A percentile compares a stretch with the other conserved stretches of the same genome.
Conservation (phyloP, 2,797 vertebrate genomes). For the Pseudochaenichthys georgianus region DNA sequence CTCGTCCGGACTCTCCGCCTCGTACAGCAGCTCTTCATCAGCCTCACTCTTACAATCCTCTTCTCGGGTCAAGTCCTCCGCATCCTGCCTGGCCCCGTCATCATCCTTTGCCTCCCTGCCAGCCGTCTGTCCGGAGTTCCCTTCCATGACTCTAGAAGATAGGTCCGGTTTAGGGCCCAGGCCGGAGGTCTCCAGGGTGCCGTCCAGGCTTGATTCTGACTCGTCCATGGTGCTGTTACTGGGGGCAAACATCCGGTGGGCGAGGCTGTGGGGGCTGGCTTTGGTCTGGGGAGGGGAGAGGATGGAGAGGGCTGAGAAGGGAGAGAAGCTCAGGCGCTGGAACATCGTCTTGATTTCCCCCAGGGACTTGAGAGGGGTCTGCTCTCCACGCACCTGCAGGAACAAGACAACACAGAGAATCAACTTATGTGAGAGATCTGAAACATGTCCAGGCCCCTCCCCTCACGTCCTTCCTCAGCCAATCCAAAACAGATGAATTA, state of each 20-base stretch:
- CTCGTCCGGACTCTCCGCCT: slow-evolving; percentile 96
- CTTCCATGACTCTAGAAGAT: slow-evolving; percentile 1
- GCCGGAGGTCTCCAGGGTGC: slow-evolving; percentile 16
- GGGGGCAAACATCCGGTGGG: slow-evolving; percentile 55
- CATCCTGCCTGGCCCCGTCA: background rate
- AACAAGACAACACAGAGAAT: background rate
- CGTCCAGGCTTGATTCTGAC: slow-evolving; percentile 22
- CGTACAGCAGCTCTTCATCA: slow-evolving; percentile 85
- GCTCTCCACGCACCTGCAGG: slow-evolving; percentile 77
- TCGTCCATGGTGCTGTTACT: slow-evolving; percentile 15
- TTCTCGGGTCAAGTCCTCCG: slow-evolving; percentile 15
- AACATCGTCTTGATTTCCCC: slow-evolving; percentile 92
- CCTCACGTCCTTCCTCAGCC: too few relatives aligned
- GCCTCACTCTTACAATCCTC: background rate
- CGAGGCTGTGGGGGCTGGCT: slow-evolving; percentile 59
- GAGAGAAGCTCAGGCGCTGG: slow-evolving; percentile 88
- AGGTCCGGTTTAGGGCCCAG: background rate
- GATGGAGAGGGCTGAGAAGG: slow-evolving; percentile 73
- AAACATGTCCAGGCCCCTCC: too few relatives aligned
- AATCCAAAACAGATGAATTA: too few relatives aligned
- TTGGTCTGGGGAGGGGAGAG: slow-evolving; percentile 50
- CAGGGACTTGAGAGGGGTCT: slow-evolving; percentile 86
- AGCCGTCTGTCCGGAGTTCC: slow-evolving; percentile 10
- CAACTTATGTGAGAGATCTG: background rate
- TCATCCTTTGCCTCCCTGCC: slow-evolving; percentile 12